A percentile compares a stretch with the other conserved stretches of the same genome.
Evolutionary conservation across 92 coral and sea anemone species (phyloP).

Genomic region (Porites rus): DNA sequence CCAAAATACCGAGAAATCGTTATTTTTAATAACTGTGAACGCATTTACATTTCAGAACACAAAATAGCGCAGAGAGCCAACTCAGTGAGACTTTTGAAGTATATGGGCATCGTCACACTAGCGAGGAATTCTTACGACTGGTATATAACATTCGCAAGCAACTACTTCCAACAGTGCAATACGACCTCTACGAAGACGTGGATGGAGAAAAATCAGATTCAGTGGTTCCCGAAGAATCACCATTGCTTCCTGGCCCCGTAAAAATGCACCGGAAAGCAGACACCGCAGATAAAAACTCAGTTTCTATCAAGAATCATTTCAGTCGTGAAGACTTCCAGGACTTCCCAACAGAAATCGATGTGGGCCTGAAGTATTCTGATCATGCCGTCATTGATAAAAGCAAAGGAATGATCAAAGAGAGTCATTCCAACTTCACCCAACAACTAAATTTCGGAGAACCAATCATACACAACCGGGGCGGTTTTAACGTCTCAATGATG

Average conservation of each 20-base stretch:
- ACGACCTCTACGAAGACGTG: slow-evolving; percentile 45
- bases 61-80: not conserved
- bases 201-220: slow-evolving; percentile 28
- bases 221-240: slow-evolving; percentile 35
- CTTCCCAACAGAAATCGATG: not conserved
- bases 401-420: not conserved
- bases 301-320: slow-evolving; percentile 36
- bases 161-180: slow-evolving; percentile 36
- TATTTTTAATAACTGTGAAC: no score
- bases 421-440: not conserved
- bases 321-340: slow-evolving; percentile 16
- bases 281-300: slow-evolving; percentile 4
- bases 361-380: not conserved
- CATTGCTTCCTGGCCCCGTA: slow-evolving; percentile 55
- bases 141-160: slow-evolving; percentile 37
- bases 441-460: not conserved
- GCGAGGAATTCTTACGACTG: slow-evolving; percentile 29
- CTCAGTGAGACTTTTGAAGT: slow-evolving; percentile 19
- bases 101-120: slow-evolving; percentile 24
- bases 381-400: not conserved
- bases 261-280: slow-evolving; percentile 54
- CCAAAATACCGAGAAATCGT: no score
- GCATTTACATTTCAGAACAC: not conserved
- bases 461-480: not conserved
- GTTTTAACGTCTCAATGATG: not conserved